phyloP scores from a whole-genome alignment of 2,888 invertebrate species.

The Standfussiana lucernea region DNA sequence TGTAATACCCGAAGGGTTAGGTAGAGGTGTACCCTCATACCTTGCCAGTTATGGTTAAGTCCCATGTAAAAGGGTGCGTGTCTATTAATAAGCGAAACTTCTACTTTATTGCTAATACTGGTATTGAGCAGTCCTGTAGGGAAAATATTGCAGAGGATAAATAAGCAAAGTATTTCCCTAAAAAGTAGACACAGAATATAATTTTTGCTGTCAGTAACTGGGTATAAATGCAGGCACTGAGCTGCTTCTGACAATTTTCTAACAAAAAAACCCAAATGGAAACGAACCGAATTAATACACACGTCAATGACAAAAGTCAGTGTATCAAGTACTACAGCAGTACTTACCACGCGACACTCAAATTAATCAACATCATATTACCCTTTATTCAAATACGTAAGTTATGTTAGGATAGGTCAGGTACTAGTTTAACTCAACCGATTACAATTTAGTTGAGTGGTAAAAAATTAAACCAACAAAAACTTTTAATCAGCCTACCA shows the following conservation, averaged over 20 bases:
- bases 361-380: neutral
- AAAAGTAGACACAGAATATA: neutral
- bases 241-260: neutral
- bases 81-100: neutral
- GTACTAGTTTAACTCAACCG: neutral
- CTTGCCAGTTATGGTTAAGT: neutral
- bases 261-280: neutral
- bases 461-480: neutral
- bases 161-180: too few relatives aligned
- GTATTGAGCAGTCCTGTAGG: neutral
- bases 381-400: neutral
- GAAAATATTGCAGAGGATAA: neutral
- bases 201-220: neutral
- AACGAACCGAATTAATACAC: neutral
- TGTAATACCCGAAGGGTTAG: neutral
- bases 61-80: neutral
- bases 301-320: neutral
- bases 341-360: neutral
- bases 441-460: neutral
- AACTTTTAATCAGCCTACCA: slow-evolving; percentile 1
- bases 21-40: neutral
- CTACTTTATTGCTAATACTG: neutral
- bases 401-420: slow-evolving; percentile 13
- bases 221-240: neutral
- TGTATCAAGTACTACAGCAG: neutral